A percentile compares a stretch with the other conserved stretches of the same genome.
These are phyloP conservation scores for Halichondria panicea DNA, from an alignment of 37 sponge, comb jelly and placozoan genomes.

Conservation along the genomic window DNA sequence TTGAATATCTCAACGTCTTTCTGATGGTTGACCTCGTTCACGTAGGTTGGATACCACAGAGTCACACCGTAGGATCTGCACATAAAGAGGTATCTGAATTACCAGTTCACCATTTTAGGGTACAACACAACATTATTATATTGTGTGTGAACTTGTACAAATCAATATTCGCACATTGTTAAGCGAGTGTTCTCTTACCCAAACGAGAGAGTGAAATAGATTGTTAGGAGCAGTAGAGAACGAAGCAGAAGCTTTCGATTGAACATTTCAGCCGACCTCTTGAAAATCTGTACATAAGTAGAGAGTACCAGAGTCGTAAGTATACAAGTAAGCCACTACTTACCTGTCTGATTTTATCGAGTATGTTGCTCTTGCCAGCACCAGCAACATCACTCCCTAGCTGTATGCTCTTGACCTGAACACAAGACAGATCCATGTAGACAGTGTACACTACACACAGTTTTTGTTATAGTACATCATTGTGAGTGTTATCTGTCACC, in stretches of 20 bases:
- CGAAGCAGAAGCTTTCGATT: constrained; percentile 17
- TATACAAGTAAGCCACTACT: not conserved
- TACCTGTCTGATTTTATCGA: not conserved
- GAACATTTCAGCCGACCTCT: constrained; percentile 25
- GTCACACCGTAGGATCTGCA: constrained; percentile 64
- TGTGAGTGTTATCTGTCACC: too few relatives aligned
- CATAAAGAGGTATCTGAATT: not conserved
- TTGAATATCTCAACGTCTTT: not conserved
- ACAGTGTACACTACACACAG: too few relatives aligned
- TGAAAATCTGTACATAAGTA: constrained; percentile 8
- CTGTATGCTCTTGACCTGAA: too few relatives aligned
- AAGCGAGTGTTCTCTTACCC: constrained; percentile 35
- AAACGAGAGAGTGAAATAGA: constrained; percentile 59
- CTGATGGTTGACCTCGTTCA: constrained; percentile 23
- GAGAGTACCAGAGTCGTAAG: not conserved
- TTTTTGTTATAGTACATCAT: too few relatives aligned
- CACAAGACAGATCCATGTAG: too few relatives aligned
- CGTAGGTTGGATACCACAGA: constrained; percentile 77
- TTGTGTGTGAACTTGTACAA: not conserved
- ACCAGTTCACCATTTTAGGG: not conserved
- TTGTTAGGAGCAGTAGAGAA: constrained; percentile 32
- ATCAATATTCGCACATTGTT: not conserved
- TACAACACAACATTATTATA: not conserved
- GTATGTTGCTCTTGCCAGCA: too few relatives aligned
- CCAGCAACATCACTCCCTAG: too few relatives aligned